Base-by-base conservation (phyloP, 64 coral and sea anemone genomes). In the Acropora tenuis region DNA sequence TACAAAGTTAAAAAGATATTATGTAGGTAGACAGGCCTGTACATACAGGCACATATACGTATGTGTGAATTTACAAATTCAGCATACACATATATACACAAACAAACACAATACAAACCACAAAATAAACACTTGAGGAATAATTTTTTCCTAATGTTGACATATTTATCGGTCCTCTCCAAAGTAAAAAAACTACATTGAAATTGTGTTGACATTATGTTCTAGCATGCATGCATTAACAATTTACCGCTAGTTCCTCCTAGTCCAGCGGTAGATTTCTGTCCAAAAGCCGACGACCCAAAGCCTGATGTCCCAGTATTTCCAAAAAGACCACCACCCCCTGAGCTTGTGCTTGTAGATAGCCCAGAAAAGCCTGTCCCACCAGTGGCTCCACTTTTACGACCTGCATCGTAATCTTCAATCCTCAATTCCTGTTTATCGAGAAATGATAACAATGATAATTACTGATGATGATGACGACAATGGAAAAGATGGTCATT, bases 391-490 rank as follows among this genome's bases (percentile, higher is more conserved):
- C 91, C 95, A 75, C 76, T 82, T 83, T 97, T 97, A 48, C 95
- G 95, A 47, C 95, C 95, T 48, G 90, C 79, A 69, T 92, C 81
- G 52, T 97, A 97, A 82, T 97, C 95, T 73, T 97, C 95, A 80
- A 94, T 80, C 55, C 95, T 88, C 58, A 97, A 79, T 71, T 97
- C 95, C 95, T 97, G 77, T 16, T 53, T 15, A 12, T 42, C 8
- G 40, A 7, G 5, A 48, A 48, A 43, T 77, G 11, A 77, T 47
- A 46, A 77, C 8, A 63, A 3, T 1, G 16, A 63, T 13, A 63
- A 63, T 63, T 5, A 55, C 8, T 17, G 19, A 75, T 43, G 41
- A 44, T 10, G 42, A 30, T 30, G 30, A 30, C 0, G 30, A 30
- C 30, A 30, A 30, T 30, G 30, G 30, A 30, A 30, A 30, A 30